Conservation (phyloP, 2,888 invertebrate species). For the Temnothorax unifasciatus region DNA sequence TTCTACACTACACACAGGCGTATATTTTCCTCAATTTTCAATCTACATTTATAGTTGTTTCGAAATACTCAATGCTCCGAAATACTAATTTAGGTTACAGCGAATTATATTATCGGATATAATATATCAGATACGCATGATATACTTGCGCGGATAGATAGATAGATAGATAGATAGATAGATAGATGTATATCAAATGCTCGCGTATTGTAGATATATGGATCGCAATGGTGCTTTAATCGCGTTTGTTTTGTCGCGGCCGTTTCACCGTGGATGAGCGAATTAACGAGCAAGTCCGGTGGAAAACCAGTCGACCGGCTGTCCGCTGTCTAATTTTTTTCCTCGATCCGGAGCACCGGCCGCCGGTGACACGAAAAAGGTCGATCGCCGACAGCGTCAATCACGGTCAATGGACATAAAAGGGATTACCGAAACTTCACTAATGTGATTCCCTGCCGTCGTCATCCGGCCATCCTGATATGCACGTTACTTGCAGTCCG, state of each 20-base stretch:
- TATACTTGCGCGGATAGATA: slow-evolving; percentile 19
- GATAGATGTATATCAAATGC: slow-evolving; percentile 10
- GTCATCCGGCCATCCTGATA: slow-evolving; percentile 52
- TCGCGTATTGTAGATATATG: slow-evolving; percentile 46
- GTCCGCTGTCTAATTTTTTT: slow-evolving; percentile 51
- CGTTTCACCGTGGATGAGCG: slow-evolving; percentile 42
- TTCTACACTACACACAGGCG: background rate
- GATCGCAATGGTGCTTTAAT: slow-evolving; percentile 45
- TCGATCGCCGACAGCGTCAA: slow-evolving; percentile 60
- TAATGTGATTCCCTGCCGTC: slow-evolving; percentile 76
- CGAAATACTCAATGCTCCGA: background rate
- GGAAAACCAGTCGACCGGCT: slow-evolving; percentile 42
- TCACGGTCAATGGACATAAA: slow-evolving; percentile 73
- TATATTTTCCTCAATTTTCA: slow-evolving; percentile 21
- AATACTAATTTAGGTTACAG: slow-evolving; percentile 36
- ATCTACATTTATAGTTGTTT: slow-evolving; percentile 20
- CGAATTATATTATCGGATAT: slow-evolving; percentile 36
- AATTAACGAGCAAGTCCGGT: slow-evolving; percentile 38
- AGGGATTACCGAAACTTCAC: slow-evolving; percentile 80
- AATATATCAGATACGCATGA: slow-evolving; percentile 37
- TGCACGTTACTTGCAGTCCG: slow-evolving; percentile 57
- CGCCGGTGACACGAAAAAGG: slow-evolving; percentile 54
- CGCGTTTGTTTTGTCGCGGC: slow-evolving; percentile 47
- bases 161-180: slow-evolving; percentile 29
- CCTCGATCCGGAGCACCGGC: slow-evolving; percentile 32